Evolutionary conservation across 1,140 invertebrate genomes (phyloP).

Genomic region (Drosophila leontia): DNA sequence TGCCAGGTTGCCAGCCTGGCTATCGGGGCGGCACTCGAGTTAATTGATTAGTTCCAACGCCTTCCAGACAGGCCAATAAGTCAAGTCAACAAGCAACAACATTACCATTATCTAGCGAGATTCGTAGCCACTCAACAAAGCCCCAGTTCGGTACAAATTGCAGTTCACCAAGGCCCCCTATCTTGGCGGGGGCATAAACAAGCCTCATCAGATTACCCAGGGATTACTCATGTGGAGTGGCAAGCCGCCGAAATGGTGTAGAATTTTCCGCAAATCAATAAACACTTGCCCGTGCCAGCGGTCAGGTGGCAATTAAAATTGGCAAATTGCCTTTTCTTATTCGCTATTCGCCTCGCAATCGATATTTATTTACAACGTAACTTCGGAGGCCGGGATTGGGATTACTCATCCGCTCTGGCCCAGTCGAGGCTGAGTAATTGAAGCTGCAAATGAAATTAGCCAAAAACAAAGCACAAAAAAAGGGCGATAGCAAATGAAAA

Average conservation of each 20-base stretch:
- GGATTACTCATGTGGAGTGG: conserved; percentile 40
- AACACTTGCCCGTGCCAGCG: conserved; percentile 22
- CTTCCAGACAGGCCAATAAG: conserved; percentile 48
- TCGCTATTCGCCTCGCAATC: conserved; percentile 33
- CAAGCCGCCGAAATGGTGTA: conserved; percentile 9
- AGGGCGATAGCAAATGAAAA: conserved; percentile 22
- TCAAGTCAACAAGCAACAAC: conserved; percentile 10
- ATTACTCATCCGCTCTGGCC: conserved; percentile 33
- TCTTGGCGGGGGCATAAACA: conserved; percentile 46
- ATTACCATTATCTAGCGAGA: conserved; percentile 45
- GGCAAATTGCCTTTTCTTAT: conserved; percentile 31
- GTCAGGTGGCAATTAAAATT: conserved; percentile 8
- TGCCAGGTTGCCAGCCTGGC: conserved; percentile 24
- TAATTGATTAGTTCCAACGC: conserved; percentile 75
- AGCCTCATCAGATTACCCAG: conserved; percentile 8
- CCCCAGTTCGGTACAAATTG: conserved; percentile 27
- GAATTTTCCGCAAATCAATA: conserved; percentile 40
- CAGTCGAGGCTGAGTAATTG: conserved; percentile 42
- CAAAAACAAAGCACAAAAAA: conserved; percentile 46
- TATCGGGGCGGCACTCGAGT: conserved; percentile 59
- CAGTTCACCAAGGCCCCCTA: conserved; percentile 32
- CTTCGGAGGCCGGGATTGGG: not conserved
- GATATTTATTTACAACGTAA: conserved; percentile 21
- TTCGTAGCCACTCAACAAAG: conserved; percentile 29
- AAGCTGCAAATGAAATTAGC: conserved; percentile 61